Base-by-base conservation (phyloP, 2,888 invertebrate species). In the Campaea margaritaria region DNA sequence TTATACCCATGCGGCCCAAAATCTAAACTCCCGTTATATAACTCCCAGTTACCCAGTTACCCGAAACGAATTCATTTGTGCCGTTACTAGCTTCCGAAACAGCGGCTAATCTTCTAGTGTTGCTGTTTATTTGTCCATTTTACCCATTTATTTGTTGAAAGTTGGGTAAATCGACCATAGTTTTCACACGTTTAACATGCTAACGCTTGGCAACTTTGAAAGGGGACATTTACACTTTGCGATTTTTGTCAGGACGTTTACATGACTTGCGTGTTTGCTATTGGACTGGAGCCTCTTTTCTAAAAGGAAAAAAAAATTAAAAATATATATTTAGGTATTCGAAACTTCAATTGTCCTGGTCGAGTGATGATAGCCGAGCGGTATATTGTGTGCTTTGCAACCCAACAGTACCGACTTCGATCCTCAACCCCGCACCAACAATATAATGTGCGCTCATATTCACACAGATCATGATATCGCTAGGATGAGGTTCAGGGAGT, bases 121-220 rank as follows among this genome's bases (percentile, higher is more conserved):
- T 56, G 55, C 55, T 62, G 58, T 62, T 62, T 62, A 62, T 58
- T 62, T 63, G 28, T 51, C 51, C 62, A 51, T 62, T 59, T 66
- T 51, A 67, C 59, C 58, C 66, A 64, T 66, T 65, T 68, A 68
- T 68, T 65, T 62, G 67, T 64, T 65, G 64, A 64, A 65, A 69
- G 61, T 65, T 55, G 65, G 65, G 62, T 67, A 67, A 69, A 69
- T 69, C 67, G 69, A 62, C 48, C 69, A 69, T 69, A 69, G 67
- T 69, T 69, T 69, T 69, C 69, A 67, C 67, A 64, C 69, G 65
- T 64, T 69, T 69, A 69, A 69, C 69, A 64, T 69, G 61, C 62
- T 57, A 59, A 60, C 62, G 65, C 64, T 61, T 63, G 61, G 61
- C 57, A 65, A 66, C 58, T 66, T 68, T 55, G 68, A 54, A n/a